Percentiles rank a stretch among this genome's conserved stretches.
Evolutionary conservation across 2,113 vertebrate genomes (phyloP).

Genomic region (Platycercus adscitus): DNA sequence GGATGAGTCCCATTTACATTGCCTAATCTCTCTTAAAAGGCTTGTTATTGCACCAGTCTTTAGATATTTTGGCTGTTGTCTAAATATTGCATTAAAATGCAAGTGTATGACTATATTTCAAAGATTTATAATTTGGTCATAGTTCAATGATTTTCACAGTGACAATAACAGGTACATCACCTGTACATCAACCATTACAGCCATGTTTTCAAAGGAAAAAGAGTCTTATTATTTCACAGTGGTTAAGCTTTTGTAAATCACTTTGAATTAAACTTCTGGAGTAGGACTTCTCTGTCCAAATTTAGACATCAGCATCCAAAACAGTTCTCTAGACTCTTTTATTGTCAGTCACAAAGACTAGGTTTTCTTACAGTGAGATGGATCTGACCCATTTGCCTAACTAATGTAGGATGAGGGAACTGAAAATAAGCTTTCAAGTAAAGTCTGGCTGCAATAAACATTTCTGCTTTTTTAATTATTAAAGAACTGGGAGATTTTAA

Average conservation of each 20-base stretch:
- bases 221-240: background rate
- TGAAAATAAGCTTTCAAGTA: conserved; percentile 30
- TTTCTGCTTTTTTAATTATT: background rate
- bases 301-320: conserved; percentile 15
- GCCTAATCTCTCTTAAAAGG: background rate
- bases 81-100: background rate
- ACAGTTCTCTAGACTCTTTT: conserved; percentile 17
- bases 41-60: background rate
- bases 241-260: background rate
- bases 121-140: background rate
- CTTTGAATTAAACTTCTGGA: background rate
- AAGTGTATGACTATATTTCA: background rate
- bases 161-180: background rate
- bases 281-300: background rate
- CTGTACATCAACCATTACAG: background rate
- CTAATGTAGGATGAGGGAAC: background rate
- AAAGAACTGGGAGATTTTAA: background rate
- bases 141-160: background rate
- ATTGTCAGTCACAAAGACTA: background rate
- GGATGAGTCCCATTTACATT: background rate
- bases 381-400: conserved; percentile 42
- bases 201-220: background rate
- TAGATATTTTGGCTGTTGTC: background rate
- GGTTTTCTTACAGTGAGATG: background rate
- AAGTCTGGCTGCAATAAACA: background rate